phyloP scores from a whole-genome alignment of 1,140 invertebrate species.

The Oryctes rhinoceros region DNA sequence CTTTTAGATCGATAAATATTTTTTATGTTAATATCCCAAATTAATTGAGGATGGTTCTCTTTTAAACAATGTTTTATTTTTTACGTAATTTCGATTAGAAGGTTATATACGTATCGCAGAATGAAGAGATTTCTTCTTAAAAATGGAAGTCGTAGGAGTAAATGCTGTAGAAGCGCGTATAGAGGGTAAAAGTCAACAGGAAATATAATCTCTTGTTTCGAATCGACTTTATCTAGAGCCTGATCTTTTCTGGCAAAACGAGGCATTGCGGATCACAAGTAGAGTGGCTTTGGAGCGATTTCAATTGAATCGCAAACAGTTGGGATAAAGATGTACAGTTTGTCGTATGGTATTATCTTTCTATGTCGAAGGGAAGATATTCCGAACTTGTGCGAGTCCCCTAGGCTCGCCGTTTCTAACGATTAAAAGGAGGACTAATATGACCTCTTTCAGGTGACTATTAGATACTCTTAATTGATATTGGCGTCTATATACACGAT shows the following conservation, averaged over 20 bases:
- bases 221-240: slow-evolving; percentile 51
- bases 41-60: too few species aligned
- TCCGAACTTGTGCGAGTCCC: not conserved
- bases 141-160: not conserved
- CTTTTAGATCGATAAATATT: too few species aligned
- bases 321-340: slow-evolving; percentile 29
- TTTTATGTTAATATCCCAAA: too few species aligned
- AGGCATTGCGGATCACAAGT: slow-evolving; percentile 50
- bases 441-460: slow-evolving; percentile 48
- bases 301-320: slow-evolving; percentile 54
- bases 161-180: not conserved
- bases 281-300: slow-evolving; percentile 52
- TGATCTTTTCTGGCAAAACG: slow-evolving; percentile 48
- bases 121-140: not conserved
- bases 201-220: slow-evolving; percentile 53
- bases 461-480: slow-evolving; percentile 46
- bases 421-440: slow-evolving; percentile 44
- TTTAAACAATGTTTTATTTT: too few species aligned
- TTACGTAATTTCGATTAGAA: too few species aligned
- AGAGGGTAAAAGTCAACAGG: slow-evolving; percentile 14
- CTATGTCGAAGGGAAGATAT: slow-evolving; percentile 9
- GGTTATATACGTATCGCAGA: not conserved
- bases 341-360: slow-evolving; percentile 11
- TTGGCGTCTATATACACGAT: slow-evolving; percentile 44
- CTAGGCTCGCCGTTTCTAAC: slow-evolving; percentile 41